phyloP scores from a whole-genome alignment of 1,140 invertebrate species.

The Drosophila fuyamai region DNA sequence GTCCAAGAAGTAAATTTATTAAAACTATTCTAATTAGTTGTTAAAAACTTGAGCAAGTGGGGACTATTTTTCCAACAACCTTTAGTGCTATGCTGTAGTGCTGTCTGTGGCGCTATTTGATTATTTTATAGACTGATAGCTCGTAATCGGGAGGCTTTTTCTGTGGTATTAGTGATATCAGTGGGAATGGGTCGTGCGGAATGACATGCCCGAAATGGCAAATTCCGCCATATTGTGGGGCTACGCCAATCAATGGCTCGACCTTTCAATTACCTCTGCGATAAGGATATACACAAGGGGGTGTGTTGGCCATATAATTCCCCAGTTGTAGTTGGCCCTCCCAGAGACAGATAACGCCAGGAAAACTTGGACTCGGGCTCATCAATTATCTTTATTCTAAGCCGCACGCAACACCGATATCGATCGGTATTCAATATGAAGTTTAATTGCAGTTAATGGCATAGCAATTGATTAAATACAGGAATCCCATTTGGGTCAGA shows the following conservation, averaged over 20 bases:
- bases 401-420: slow-evolving; percentile 11
- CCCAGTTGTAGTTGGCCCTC: not conserved
- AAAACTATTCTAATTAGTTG: not conserved
- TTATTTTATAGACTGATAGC: slow-evolving; percentile 58
- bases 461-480: not conserved
- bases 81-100: slow-evolving; percentile 18
- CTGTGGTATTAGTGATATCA: slow-evolving; percentile 33
- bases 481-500: not conserved
- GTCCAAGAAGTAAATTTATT: too few relatives aligned
- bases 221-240: slow-evolving; percentile 8
- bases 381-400: slow-evolving; percentile 22
- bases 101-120: slow-evolving; percentile 48
- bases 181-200: slow-evolving; percentile 39
- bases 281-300: slow-evolving; percentile 4
- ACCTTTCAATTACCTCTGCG: slow-evolving; percentile 23
- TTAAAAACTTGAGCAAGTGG: not conserved
- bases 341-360: slow-evolving; percentile 12
- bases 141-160: slow-evolving; percentile 21
- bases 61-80: not conserved
- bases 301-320: slow-evolving; percentile 7
- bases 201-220: slow-evolving; percentile 29
- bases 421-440: slow-evolving; percentile 1
- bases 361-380: not conserved
- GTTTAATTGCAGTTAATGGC: not conserved
- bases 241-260: not conserved